Evolutionary conservation across 2,888 invertebrate genomes (phyloP), one percentile per base, ranked within the genome.

Genomic region (Oligia strigilis): DNA sequence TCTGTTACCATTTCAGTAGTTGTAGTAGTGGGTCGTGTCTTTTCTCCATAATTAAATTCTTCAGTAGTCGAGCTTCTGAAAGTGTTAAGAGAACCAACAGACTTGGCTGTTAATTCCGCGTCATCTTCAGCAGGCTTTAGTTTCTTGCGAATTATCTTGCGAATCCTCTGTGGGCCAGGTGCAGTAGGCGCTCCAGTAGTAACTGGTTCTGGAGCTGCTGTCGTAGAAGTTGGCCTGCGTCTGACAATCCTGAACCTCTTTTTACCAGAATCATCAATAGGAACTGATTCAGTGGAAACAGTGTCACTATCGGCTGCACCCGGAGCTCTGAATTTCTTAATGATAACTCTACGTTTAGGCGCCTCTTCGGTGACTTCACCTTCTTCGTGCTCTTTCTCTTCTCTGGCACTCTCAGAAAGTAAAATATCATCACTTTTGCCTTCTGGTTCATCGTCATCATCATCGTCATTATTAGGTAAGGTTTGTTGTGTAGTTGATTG

Each of bases 381-480:
- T 75, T 94, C 95, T 55, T 94, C 92, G n/a, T 97, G 96, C 89
- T 96, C 97, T 86, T 96, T 95, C 86, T 96, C 97, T 90, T 94
- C 96, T 81, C 97, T 95, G n/a, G 96, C 94, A 91, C 95, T 96
- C 92, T 97, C 97, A n/a, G 97, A 97, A 66, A 97, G 90, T 76
- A 93, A 92, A 82, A 97, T 97, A 82, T 96, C 97, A 81, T 97
- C 96, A 75, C 89, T 90, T 90, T 93, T 95, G 36, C 90, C 94
- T 78, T 97, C 96, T 55, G 91, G 84, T 81, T 95, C 95, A 36
- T 94, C 94, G 52, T 94, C 93, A 62, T 92, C 94, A 69, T 94
- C 92, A 60, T 92, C 94, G 65, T 94, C 93, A 52, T 89, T 90
- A 75, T 55, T 92, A 87, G 87, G 86, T 72, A 92, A 83, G 29